Conservation (phyloP, 2,113 vertebrate genomes). For the Cyanoderma ruficeps region DNA sequence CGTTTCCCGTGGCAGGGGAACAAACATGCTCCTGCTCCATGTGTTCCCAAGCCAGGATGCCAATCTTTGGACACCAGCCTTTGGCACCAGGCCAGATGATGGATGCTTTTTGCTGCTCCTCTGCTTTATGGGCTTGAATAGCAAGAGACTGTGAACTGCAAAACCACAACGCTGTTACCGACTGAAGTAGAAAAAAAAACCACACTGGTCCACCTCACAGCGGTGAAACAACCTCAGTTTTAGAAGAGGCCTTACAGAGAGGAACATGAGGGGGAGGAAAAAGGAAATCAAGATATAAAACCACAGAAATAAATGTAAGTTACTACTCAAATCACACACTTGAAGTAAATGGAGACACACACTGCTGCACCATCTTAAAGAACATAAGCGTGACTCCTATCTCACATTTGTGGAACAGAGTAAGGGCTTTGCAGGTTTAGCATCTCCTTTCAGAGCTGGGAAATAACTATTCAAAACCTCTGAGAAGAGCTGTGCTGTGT, state of each 20-base stretch:
- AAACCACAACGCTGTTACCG: neutral
- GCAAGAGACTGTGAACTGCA: neutral
- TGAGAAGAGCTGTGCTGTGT: neutral
- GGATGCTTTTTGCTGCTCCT: neutral
- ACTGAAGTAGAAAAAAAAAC: neutral
- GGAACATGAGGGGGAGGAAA: accelerated
- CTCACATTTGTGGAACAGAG: neutral
- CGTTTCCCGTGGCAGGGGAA: neutral
- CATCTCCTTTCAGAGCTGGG: neutral
- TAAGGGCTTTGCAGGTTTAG: neutral
- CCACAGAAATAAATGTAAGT: neutral
- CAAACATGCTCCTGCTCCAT: neutral
- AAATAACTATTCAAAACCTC: neutral
- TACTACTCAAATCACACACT: neutral
- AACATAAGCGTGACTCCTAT: neutral
- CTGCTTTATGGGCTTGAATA: neutral
- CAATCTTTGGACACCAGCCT: conserved; percentile 40
- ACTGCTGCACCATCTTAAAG: neutral
- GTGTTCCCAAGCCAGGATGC: neutral
- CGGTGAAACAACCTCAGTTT: neutral
- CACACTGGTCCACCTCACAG: too few species aligned
- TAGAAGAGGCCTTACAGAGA: neutral
- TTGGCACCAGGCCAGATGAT: neutral
- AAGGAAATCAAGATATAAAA: neutral
- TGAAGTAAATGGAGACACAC: neutral